phyloP scores from a whole-genome alignment of 2,888 invertebrate species.

The Perdita meconis region DNA sequence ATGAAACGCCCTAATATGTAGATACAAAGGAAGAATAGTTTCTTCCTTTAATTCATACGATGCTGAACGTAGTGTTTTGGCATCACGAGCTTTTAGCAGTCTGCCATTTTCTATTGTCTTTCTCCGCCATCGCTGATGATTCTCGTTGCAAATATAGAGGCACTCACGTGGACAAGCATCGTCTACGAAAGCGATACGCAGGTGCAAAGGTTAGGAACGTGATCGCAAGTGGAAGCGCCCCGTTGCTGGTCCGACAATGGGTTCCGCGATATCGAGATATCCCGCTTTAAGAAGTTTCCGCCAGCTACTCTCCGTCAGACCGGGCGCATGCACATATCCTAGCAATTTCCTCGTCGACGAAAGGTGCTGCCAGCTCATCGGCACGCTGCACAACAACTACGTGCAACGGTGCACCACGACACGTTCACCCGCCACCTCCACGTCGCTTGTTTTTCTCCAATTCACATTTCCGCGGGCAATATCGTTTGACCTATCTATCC shows the following conservation, averaged over 20 bases:
- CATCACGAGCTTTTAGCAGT: background rate
- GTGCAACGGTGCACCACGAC: slow-evolving; percentile 11
- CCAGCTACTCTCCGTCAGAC: slow-evolving; percentile 37
- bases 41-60: background rate
- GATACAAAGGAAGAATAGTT: too few species aligned
- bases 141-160: background rate
- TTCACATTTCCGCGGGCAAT: slow-evolving; percentile 28
- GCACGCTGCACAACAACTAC: slow-evolving; percentile 24
- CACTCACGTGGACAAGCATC: background rate
- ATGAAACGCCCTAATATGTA: too few species aligned
- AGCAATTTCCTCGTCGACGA: slow-evolving; percentile 51
- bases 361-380: slow-evolving; percentile 48
- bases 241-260: slow-evolving; percentile 55
- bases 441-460: slow-evolving; percentile 15
- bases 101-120: background rate
- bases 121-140: background rate
- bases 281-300: slow-evolving; percentile 75
- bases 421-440: background rate
- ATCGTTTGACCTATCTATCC: slow-evolving; percentile 41
- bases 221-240: slow-evolving; percentile 49
- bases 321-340: slow-evolving; percentile 63
- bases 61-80: background rate
- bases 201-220: slow-evolving; percentile 31
- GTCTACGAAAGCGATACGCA: slow-evolving; percentile 6
- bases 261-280: slow-evolving; percentile 73